phyloP scores from a whole-genome alignment of 2,113 vertebrate species.

The Ceratotherium simum region DNA sequence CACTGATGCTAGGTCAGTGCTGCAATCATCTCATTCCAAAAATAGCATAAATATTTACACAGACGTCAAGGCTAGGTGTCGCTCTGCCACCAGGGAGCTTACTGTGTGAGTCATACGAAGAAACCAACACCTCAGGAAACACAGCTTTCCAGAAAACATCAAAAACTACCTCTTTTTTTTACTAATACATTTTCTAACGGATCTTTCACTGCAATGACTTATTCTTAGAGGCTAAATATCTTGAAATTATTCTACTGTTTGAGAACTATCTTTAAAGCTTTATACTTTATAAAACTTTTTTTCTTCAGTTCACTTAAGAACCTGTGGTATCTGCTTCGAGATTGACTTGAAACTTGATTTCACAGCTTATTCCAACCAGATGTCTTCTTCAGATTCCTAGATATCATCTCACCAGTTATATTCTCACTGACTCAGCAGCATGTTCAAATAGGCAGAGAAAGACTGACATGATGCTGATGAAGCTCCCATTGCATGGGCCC shows the following conservation, averaged over 20 bases:
- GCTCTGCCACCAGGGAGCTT: not conserved
- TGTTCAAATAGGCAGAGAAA: not conserved
- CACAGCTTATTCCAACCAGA: not conserved
- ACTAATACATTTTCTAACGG: slow-evolving; percentile 31
- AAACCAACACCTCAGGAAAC: slow-evolving; percentile 1
- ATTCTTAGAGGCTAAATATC: slow-evolving; percentile 18
- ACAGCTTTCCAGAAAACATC: slow-evolving; percentile 40
- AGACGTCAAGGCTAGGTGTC: not conserved
- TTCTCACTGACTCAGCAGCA: not conserved
- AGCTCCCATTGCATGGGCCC: not conserved
- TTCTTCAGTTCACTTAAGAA: not conserved
- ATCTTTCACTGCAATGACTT: not conserved
- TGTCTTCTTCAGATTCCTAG: slow-evolving; percentile 19
- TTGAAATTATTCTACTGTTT: not conserved
- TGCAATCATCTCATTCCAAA: not conserved
- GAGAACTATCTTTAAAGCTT: not conserved
- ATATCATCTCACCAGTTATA: not conserved
- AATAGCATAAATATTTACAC: not conserved
- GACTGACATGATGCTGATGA: not conserved
- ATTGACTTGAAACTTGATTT: not conserved
- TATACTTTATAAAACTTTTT: not conserved
- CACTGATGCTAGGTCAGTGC: not conserved
- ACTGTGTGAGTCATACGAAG: not conserved
- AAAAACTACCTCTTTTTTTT: not conserved
- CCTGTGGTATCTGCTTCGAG: not conserved